Percentiles rank a stretch among this genome's conserved stretches.
These are phyloP conservation scores for Vireo altiloquus DNA, from an alignment of 2,113 vertebrate genomes.

Conservation along the genomic window DNA sequence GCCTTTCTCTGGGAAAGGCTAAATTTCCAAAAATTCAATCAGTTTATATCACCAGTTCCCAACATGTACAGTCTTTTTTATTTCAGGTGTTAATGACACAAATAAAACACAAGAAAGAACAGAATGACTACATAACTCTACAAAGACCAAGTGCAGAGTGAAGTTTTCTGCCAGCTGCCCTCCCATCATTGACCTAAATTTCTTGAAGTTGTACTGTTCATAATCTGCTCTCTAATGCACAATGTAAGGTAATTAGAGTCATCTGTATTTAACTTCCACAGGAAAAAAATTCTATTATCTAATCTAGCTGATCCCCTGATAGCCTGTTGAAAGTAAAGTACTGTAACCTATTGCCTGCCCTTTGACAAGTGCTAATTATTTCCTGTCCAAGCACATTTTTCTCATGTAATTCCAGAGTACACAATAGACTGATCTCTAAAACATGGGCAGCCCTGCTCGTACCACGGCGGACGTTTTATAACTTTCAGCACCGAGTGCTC, in stretches of 20 bases:
- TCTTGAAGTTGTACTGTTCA: conserved; percentile 56
- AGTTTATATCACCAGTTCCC: neutral
- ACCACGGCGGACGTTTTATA: conserved; percentile 68
- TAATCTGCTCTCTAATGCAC: conserved; percentile 61
- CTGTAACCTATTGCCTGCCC: conserved; percentile 80
- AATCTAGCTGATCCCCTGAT: conserved; percentile 76
- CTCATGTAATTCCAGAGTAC: conserved; percentile 68
- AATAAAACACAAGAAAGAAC: neutral
- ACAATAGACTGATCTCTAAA: conserved; percentile 66
- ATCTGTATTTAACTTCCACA: conserved; percentile 73
- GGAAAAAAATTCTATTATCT: conserved; percentile 74
- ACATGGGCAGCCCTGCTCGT: conserved; percentile 36
- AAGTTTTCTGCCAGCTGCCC: conserved; percentile 17
- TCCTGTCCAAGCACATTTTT: conserved; percentile 80
- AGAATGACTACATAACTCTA: neutral
- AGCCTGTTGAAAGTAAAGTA: conserved; percentile 74
- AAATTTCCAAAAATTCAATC: neutral
- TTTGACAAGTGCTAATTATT: conserved; percentile 83
- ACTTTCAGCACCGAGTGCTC: conserved; percentile 79
- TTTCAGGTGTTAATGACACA: neutral
- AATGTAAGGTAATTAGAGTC: conserved; percentile 71
- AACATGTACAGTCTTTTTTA: neutral
- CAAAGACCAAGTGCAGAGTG: neutral
- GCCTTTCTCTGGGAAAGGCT: neutral
- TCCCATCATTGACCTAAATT: conserved; percentile 48